These are phyloP conservation scores for Eupithecia vulgata DNA, from an alignment of 2,888 invertebrate species.

Conservation along the genomic window DNA sequence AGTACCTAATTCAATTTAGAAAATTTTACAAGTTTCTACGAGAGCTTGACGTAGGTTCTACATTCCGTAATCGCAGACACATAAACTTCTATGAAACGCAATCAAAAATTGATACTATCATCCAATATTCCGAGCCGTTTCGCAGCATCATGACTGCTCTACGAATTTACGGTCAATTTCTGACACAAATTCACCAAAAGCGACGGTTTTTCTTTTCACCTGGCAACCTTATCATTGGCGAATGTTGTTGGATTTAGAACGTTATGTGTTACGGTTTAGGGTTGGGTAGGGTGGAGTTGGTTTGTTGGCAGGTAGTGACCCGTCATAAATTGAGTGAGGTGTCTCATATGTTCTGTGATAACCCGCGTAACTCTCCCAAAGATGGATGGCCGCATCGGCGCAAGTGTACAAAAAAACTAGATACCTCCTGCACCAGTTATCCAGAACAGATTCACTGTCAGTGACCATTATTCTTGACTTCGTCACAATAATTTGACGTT, in stretches of 20 bases:
- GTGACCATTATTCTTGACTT: neutral
- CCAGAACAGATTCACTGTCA: neutral
- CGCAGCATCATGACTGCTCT: conserved; percentile 43
- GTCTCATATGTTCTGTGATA: conserved; percentile 66
- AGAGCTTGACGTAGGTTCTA: neutral
- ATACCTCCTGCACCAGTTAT: neutral
- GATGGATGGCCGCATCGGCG: conserved; percentile 54
- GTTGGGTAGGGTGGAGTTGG: conserved; percentile 9
- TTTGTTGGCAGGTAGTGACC: conserved; percentile 50
- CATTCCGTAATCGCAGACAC: neutral
- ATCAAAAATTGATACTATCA: conserved; percentile 35
- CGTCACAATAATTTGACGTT: neutral
- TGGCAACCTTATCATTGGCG: conserved; percentile 22
- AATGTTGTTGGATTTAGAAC: conserved; percentile 23
- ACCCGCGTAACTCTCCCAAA: conserved; percentile 63
- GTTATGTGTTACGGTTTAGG: conserved; percentile 15
- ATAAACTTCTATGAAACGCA: conserved; percentile 23
- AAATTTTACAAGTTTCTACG: neutral
- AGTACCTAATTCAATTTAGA: neutral
- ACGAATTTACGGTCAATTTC: conserved; percentile 45
- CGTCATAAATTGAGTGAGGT: conserved; percentile 64
- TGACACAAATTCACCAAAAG: conserved; percentile 50
- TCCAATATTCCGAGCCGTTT: conserved; percentile 37
- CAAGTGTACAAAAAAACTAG: conserved; percentile 51
- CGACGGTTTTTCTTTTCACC: conserved; percentile 48